Conservation (phyloP, 2,113 vertebrate genomes). For the Machaerirhynchus nigripectus region DNA sequence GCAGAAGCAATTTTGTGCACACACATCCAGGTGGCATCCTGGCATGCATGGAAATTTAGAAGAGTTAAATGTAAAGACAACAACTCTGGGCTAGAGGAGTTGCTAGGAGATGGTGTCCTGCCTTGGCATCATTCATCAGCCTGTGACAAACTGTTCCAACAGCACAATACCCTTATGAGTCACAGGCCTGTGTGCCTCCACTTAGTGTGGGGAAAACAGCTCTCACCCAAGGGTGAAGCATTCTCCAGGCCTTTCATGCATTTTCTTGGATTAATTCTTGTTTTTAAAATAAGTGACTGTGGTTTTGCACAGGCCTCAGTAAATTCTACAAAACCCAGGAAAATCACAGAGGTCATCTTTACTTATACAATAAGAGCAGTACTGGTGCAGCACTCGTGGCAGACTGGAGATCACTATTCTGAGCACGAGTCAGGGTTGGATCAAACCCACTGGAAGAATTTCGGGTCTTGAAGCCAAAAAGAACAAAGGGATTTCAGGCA, state of each 20-base stretch:
- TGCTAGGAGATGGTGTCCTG: slow-evolving; percentile 44
- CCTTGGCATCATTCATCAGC: background rate
- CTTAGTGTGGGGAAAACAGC: background rate
- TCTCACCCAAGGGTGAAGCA: background rate
- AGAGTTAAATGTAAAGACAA: slow-evolving; percentile 3
- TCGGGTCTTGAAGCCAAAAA: background rate
- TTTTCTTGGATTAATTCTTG: background rate
- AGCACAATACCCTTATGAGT: background rate
- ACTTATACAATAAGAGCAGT: background rate
- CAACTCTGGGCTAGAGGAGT: background rate
- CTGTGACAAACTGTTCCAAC: background rate
- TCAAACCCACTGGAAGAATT: background rate
- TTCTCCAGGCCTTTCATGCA: background rate
- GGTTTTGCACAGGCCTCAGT: background rate
- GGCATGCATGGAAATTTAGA: background rate
- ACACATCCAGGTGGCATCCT: background rate
- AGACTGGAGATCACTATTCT: background rate
- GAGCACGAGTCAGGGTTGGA: rapidly evolving
- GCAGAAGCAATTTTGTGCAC: background rate
- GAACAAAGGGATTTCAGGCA: background rate
- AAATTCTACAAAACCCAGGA: background rate
- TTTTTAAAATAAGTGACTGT: background rate
- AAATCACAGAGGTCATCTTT: background rate
- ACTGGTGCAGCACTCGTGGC: background rate
- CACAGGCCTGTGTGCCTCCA: background rate